Evolutionary conservation across 2,888 invertebrate species (phyloP).

Genomic region (Agrotis exclamationis): DNA sequence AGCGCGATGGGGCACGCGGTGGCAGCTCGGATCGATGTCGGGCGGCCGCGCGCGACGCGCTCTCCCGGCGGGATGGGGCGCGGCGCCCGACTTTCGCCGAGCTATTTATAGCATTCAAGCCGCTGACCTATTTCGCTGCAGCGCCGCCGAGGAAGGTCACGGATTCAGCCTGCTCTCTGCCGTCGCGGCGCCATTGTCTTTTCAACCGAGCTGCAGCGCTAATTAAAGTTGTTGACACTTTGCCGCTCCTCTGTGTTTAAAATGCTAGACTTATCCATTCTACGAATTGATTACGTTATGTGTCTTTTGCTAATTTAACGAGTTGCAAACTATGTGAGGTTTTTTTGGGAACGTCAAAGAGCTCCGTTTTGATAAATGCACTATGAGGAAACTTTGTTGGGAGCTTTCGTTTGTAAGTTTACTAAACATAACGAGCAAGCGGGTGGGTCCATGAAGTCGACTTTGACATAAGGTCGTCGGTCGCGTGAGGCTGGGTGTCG

Average conservation of each 20-base stretch:
- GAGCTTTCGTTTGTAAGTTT: conserved; percentile 13
- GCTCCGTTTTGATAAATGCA: conserved; percentile 17
- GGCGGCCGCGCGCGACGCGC: conserved; percentile 67
- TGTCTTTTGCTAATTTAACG: conserved; percentile 37
- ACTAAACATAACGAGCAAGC: conserved; percentile 9
- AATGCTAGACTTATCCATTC: conserved; percentile 71
- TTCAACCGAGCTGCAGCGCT: conserved; percentile 87
- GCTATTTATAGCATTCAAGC: conserved; percentile 91
- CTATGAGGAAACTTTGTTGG: conserved; percentile 21
- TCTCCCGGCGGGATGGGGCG: conserved; percentile 83
- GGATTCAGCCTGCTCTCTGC: conserved; percentile 88
- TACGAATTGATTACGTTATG: conserved; percentile 66
- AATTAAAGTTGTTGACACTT: conserved; percentile 90
- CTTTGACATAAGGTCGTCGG: conserved; percentile 42
- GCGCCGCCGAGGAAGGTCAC: conserved; percentile 90
- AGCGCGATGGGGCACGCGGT: conserved; percentile 59
- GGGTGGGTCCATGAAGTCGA: conserved; percentile 30
- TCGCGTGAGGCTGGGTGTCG: conserved; percentile 35
- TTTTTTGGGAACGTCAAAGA: conserved; percentile 4
- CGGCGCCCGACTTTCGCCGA: conserved; percentile 90
- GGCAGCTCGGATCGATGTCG: conserved; percentile 64
- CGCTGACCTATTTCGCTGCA: conserved; percentile 91
- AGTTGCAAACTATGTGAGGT: neutral
- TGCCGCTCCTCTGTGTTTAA: conserved; percentile 75
- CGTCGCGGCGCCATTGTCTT: conserved; percentile 89